Evolutionary conservation across 2,113 vertebrate genomes (phyloP).

Genomic region (Brienomyrus brachyistius): DNA sequence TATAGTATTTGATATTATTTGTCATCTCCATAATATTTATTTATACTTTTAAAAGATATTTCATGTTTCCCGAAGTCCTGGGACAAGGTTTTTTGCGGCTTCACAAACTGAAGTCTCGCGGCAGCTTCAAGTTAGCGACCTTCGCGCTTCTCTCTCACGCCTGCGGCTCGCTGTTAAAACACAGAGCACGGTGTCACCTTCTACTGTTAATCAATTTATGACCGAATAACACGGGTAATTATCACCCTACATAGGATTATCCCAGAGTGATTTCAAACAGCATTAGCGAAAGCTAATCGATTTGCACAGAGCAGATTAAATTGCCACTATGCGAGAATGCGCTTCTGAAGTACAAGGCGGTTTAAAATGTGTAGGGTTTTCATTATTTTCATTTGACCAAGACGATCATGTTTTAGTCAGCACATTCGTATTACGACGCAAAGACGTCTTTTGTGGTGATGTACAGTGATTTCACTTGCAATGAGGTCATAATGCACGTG

Average conservation of each 20-base stretch:
- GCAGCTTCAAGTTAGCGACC: slow-evolving; percentile 7
- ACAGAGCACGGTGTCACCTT: slow-evolving; percentile 15
- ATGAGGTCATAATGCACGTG: not conserved
- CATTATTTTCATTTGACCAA: not conserved
- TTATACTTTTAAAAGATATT: not conserved
- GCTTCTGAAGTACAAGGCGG: not conserved
- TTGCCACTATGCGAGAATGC: slow-evolving; percentile 30
- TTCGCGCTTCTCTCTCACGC: not conserved
- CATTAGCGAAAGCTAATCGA: slow-evolving; percentile 36
- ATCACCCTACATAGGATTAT: slow-evolving; percentile 43
- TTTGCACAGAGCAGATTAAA: slow-evolving; percentile 35
- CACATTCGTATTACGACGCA: not conserved
- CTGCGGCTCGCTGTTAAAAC: slow-evolving; percentile 17
- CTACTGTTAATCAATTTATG: slow-evolving; percentile 45
- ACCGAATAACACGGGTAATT: slow-evolving; percentile 43
- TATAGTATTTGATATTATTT: not conserved
- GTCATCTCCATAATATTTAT: not conserved
- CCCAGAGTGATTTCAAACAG: slow-evolving; percentile 38
- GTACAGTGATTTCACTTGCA: not conserved
- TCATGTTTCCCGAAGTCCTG: not conserved
- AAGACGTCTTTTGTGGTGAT: not conserved
- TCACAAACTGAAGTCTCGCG: not conserved
- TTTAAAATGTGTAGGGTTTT: not conserved
- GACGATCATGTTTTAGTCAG: not conserved
- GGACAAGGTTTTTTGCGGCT: not conserved